Conservation (phyloP, 1,140 invertebrate genomes). For the Drosophila setifemur region DNA sequence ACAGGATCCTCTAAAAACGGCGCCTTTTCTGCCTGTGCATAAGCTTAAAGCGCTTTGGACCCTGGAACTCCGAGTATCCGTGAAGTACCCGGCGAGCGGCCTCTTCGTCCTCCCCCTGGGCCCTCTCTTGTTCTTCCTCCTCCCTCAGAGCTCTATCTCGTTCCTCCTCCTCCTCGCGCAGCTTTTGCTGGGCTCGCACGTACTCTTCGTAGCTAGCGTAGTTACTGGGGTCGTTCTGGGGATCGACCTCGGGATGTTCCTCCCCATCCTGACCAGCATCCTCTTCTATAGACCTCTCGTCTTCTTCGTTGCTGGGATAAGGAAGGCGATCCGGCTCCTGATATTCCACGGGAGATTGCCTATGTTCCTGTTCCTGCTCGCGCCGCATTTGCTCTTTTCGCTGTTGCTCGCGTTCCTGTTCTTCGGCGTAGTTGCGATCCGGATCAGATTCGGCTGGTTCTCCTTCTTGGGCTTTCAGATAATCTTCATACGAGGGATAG, state of each 20-base stretch:
- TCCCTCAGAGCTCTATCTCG: slow-evolving; percentile 10
- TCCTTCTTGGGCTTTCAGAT: background rate
- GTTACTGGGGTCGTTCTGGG: background rate
- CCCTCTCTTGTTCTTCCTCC: slow-evolving; percentile 3
- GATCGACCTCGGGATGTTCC: background rate
- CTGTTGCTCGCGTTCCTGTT: slow-evolving; percentile 6
- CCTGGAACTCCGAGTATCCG: background rate
- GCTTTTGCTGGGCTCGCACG: background rate
- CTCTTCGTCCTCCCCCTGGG: slow-evolving; percentile 7
- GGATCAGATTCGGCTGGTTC: background rate
- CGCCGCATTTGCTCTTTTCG: slow-evolving; percentile 6
- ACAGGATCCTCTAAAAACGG: background rate
- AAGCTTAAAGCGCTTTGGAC: slow-evolving; percentile 2
- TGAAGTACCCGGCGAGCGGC: background rate
- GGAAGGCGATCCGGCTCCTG: background rate
- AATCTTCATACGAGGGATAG: slow-evolving; percentile 6
- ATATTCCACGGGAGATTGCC: no score
- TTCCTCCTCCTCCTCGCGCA: slow-evolving; percentile 13
- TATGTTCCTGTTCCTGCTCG: slow-evolving; percentile 2
- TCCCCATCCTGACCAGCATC: background rate
- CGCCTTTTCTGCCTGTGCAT: slow-evolving; percentile 7
- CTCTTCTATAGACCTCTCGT: background rate
- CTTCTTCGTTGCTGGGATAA: background rate
- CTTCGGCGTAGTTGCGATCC: slow-evolving; percentile 13
- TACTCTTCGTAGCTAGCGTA: slow-evolving; percentile 32